Conservation (phyloP, 2,888 invertebrate species). For the Chalcis sispes region DNA sequence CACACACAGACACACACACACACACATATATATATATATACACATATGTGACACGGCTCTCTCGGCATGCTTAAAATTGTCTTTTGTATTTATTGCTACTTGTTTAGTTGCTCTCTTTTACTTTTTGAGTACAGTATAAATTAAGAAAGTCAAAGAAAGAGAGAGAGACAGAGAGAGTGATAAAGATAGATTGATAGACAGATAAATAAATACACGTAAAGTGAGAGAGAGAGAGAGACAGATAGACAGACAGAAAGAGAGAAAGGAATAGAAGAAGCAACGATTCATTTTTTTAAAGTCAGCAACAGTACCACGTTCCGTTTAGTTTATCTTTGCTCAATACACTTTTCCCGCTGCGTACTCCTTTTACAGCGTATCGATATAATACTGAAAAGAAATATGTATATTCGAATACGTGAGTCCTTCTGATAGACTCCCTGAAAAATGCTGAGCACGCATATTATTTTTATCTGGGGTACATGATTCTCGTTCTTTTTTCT, state of each 20-base stretch:
- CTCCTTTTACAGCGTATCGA: slow-evolving; percentile 23
- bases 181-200: too few species aligned
- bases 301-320: slow-evolving; percentile 15
- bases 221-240: slow-evolving; percentile 15
- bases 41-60: too few species aligned
- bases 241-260: neutral
- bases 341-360: slow-evolving; percentile 29
- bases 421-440: slow-evolving; percentile 41
- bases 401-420: slow-evolving; percentile 22
- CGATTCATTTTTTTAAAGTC: slow-evolving; percentile 25
- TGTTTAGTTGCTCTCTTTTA: too few species aligned
- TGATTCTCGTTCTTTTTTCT: slow-evolving; percentile 16
- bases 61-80: too few species aligned
- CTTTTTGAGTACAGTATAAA: neutral
- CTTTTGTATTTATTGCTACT: too few species aligned
- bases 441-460: slow-evolving; percentile 54
- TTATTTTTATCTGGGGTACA: slow-evolving; percentile 43
- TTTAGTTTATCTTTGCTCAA: slow-evolving; percentile 42
- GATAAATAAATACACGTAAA: too few species aligned
- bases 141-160: slow-evolving; percentile 16
- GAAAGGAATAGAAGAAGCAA: neutral
- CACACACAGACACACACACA: too few species aligned
- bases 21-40: too few species aligned
- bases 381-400: slow-evolving; percentile 30
- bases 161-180: neutral